Evolutionary conservation across 2,888 invertebrate species (phyloP), one percentile per base, ranked within the genome.

Genomic region (Eupelmus urozonus): DNA sequence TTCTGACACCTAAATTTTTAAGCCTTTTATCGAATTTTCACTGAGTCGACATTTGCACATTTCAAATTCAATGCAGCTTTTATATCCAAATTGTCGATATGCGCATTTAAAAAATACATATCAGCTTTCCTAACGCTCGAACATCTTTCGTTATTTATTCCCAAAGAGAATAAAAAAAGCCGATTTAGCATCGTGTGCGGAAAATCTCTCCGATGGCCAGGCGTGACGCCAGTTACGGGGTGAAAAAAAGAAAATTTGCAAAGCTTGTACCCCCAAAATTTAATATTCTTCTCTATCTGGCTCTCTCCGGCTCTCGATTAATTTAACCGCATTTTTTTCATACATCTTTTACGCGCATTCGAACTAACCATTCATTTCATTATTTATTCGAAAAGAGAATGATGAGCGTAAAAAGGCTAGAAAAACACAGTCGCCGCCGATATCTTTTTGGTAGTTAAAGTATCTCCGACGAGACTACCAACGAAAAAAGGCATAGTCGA

Each of bases 91-190:
- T 63, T 63, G 45, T 63, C 7, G 25, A n/a, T n/a, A 63, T n/a
- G 16, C 18, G 16, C 34, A 9, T 63, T 63, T 62, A 49, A 63
- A 63, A 63, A 63, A 49, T 63, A 49, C 27, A 45, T 4, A 25
- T 45, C 34, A 4, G 42, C 23, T 5, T 23, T 20, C 7, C 20
- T 18, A 42, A 66, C 20, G n/a, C 13, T 2, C 45, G 9, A 3
- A 0, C 51, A n/a, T 16, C 34, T 25, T 27, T 53, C 53, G 53
- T 67, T 67, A 67, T 67, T 67, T 53, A 67, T 67, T 67, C 53
- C 16, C 34, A 67, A 67, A 53, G 53, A 23, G 66, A 53, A 67
- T 66, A 11, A 34, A 65, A 49, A 67, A 13, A 34, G 34, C 23
- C 23, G 42, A 18, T 65, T 65, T 53, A 53, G 4, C 13, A 3